Percentiles rank a stretch among this genome's conserved stretches.
These are phyloP conservation scores for Bettongia penicillata DNA, from an alignment of 2,113 vertebrate species.

Conservation along the genomic window DNA sequence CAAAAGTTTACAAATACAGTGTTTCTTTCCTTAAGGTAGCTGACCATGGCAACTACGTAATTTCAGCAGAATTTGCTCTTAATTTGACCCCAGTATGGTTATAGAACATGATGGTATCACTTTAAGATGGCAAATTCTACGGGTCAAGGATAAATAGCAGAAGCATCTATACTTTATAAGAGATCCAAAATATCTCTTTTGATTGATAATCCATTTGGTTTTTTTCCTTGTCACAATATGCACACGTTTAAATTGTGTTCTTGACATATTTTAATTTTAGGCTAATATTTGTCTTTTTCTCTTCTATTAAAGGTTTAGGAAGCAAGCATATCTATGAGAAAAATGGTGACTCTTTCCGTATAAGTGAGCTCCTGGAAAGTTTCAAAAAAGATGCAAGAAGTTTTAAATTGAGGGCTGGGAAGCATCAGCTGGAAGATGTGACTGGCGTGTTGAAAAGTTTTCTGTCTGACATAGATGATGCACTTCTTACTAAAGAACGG, in stretches of 20 bases:
- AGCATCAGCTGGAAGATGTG: constrained; percentile 93
- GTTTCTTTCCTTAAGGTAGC: background rate
- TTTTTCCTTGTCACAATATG: background rate
- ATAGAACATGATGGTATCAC: background rate
- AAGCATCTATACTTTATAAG: background rate
- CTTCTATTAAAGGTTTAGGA: constrained; percentile 88
- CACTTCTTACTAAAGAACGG: constrained; percentile 94
- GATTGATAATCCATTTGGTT: background rate
- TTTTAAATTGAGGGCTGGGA: constrained; percentile 92
- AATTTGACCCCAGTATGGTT: background rate
- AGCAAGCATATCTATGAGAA: constrained; percentile 92
- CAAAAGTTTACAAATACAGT: background rate
- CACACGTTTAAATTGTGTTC: background rate
- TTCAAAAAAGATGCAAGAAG: constrained; percentile 94
- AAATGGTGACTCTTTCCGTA: constrained; percentile 85
- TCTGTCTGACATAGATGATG: constrained; percentile 91
- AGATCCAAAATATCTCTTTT: background rate
- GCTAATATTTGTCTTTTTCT: constrained; percentile 55
- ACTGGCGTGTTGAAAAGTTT: constrained; percentile 92
- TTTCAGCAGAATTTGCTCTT: background rate
- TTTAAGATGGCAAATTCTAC: background rate
- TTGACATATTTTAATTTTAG: background rate
- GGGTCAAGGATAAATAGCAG: background rate
- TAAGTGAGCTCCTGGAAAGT: constrained; percentile 88
- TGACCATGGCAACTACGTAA: background rate